phyloP scores from a whole-genome alignment of 2,113 vertebrate species.

The Pseudopodoces humilis region DNA sequence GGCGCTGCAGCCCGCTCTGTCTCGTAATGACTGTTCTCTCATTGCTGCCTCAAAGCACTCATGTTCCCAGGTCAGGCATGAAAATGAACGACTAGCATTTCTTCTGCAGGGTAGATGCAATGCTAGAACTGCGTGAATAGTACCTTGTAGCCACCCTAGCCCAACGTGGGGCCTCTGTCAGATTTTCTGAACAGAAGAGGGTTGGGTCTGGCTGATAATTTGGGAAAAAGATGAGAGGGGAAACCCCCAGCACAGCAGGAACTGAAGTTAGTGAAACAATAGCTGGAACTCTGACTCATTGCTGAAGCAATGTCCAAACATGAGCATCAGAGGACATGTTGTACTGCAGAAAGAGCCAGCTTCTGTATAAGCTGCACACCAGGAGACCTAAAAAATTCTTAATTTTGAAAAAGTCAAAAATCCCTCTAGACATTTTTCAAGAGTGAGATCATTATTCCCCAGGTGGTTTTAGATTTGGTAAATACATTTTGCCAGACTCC shows the following conservation, averaged over 20 bases:
- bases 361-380: background rate
- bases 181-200: background rate
- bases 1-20: background rate
- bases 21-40: background rate
- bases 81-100: background rate
- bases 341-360: slow-evolving; percentile 10
- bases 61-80: background rate
- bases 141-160: background rate
- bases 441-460: background rate
- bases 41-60: background rate
- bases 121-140: background rate
- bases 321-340: slow-evolving; percentile 30
- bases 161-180: background rate
- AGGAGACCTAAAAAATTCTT: background rate
- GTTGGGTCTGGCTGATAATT: slow-evolving; percentile 6
- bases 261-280: slow-evolving; percentile 39
- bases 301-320: slow-evolving; percentile 12
- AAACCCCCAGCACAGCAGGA: slow-evolving; percentile 15
- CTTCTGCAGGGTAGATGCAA: background rate
- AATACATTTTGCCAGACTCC: background rate
- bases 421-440: background rate
- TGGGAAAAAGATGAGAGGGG: slow-evolving; percentile 20
- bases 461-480: background rate
- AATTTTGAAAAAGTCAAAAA: background rate
- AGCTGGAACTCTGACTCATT: slow-evolving; percentile 58